Conservation (phyloP, 2,888 invertebrate genomes). For the Antitype chi region DNA sequence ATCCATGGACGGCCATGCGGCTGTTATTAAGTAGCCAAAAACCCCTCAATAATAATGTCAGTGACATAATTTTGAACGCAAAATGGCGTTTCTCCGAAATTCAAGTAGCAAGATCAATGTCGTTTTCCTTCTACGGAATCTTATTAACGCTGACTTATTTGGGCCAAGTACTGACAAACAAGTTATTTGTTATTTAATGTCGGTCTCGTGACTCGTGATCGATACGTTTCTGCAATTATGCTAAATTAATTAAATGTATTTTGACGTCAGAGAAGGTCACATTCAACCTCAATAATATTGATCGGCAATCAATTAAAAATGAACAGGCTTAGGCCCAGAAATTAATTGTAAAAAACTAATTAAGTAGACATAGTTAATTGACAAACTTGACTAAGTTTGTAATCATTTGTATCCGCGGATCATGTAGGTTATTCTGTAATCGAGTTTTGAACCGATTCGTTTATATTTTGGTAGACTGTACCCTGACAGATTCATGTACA, state of each 20-base stretch:
- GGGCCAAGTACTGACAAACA: conserved; percentile 47
- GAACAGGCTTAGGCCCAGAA: background rate
- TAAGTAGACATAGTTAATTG: too few species aligned
- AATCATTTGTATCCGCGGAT: background rate
- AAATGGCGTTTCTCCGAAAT: conserved; percentile 1
- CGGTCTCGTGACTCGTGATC: conserved; percentile 20
- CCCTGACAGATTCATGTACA: too few species aligned
- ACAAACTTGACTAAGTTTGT: too few species aligned
- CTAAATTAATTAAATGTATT: conserved; percentile 9
- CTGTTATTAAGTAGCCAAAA: background rate
- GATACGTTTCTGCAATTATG: conserved; percentile 14
- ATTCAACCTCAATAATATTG: background rate
- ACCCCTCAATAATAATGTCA: background rate
- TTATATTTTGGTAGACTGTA: too few species aligned
- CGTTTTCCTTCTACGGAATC: conserved; percentile 22
- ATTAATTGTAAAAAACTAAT: background rate
- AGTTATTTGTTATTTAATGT: conserved; percentile 24
- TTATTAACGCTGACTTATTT: conserved; percentile 41
- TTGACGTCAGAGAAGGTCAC: conserved; percentile 1
- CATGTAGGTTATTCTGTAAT: background rate
- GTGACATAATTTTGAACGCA: background rate
- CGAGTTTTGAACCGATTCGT: background rate
- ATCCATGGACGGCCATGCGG: too few species aligned
- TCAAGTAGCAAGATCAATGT: conserved; percentile 44
- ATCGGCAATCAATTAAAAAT: conserved; percentile 9